These are phyloP conservation scores for Apomyelois bistriatella DNA, from an alignment of 2,888 invertebrate genomes.

Conservation along the genomic window DNA sequence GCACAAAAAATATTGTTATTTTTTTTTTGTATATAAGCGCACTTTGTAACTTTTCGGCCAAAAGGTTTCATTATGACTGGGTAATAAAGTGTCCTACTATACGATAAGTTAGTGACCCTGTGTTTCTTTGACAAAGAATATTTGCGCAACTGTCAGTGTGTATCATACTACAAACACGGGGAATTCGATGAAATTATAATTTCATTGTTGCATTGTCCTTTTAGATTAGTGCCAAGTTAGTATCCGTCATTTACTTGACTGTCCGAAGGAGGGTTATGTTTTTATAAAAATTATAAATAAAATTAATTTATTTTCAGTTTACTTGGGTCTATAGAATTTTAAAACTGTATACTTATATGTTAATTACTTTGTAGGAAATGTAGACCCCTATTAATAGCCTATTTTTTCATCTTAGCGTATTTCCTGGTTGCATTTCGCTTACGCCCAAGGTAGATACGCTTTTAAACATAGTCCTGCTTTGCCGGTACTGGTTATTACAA, in stretches of 20 bases:
- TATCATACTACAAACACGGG: neutral
- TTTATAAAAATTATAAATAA: neutral
- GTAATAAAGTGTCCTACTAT: neutral
- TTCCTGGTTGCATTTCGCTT: too few relatives aligned
- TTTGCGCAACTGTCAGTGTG: conserved; percentile 2
- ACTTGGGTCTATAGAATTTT: too few relatives aligned
- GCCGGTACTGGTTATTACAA: too few relatives aligned
- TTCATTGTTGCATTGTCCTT: neutral
- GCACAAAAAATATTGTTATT: too few relatives aligned
- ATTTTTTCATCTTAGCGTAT: too few relatives aligned
- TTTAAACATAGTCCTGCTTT: too few relatives aligned
- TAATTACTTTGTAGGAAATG: too few relatives aligned
- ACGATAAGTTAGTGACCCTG: neutral
- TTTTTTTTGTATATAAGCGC: too few relatives aligned
- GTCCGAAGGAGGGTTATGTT: neutral
- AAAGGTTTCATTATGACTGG: neutral
- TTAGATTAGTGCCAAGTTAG: neutral
- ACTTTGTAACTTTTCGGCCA: neutral
- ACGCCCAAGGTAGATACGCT: too few relatives aligned
- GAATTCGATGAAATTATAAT: neutral
- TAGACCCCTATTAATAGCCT: too few relatives aligned
- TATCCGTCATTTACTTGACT: neutral
- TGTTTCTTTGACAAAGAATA: neutral
- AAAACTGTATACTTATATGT: too few relatives aligned
- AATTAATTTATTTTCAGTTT: too few relatives aligned